These are phyloP conservation scores for Eidolon helvum DNA, from an alignment of 2,113 vertebrate species.

Conservation along the genomic window DNA sequence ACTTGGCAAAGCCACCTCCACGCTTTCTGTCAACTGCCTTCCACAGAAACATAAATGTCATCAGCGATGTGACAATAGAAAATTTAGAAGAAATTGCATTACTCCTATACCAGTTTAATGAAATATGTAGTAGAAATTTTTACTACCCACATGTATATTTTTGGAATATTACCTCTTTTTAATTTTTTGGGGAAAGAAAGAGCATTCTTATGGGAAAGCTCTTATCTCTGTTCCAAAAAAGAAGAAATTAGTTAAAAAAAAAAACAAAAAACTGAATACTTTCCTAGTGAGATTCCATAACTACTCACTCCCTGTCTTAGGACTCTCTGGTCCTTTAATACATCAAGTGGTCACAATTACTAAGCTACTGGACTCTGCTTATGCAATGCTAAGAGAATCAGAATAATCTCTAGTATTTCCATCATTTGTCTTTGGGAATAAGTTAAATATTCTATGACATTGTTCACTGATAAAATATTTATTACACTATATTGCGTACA, in stretches of 20 bases:
- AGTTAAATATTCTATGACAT: not conserved
- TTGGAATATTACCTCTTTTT: not conserved
- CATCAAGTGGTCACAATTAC: too few species aligned
- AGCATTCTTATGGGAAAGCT: not conserved
- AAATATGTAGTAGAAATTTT: too few species aligned
- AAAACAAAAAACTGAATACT: not conserved
- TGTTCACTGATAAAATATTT: not conserved
- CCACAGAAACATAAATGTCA: conserved; percentile 24
- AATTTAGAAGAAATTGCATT: not conserved
- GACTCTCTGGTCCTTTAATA: not conserved
- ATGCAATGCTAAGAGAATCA: not conserved
- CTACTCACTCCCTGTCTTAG: not conserved
- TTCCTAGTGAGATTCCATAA: not conserved
- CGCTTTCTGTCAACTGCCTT: conserved; percentile 63
- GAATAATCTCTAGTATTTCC: not conserved
- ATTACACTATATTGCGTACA: not conserved
- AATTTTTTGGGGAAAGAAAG: not conserved
- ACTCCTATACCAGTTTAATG: not conserved
- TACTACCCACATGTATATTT: too few species aligned
- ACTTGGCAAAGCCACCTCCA: not conserved
- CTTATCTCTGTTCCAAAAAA: not conserved
- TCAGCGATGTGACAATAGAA: conserved; percentile 23
- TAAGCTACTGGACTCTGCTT: not conserved
- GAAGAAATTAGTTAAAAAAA: not conserved
- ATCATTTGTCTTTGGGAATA: not conserved